A percentile compares a stretch with the other conserved stretches of the same genome.
phyloP scores from a whole-genome alignment of 2,797 vertebrate species.

The Trematomus bernacchii region DNA sequence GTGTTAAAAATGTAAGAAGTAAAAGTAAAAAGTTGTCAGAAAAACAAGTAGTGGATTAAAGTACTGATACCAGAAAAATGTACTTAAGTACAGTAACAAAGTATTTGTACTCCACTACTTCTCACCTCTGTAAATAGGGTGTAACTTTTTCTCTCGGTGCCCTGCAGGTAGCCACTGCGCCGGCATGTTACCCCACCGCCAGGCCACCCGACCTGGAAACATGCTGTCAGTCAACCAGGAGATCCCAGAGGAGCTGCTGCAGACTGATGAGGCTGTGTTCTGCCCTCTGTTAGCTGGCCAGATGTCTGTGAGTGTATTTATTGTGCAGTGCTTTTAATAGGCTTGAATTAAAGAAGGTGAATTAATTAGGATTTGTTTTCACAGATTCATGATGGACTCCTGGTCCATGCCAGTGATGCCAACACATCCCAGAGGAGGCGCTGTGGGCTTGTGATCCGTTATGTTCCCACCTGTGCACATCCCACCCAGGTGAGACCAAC shows the following conservation, averaged over 20 bases:
- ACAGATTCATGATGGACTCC: conserved; percentile 86
- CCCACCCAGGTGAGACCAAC: conserved; percentile 79
- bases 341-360: neutral
- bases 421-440: conserved; percentile 85
- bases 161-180: conserved; percentile 80
- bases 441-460: conserved; percentile 88
- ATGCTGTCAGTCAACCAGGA: conserved; percentile 88
- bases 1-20: too few relatives aligned
- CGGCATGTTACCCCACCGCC: conserved; percentile 82
- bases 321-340: neutral
- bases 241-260: conserved; percentile 84
- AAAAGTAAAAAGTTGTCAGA: too few relatives aligned
- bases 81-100: too few relatives aligned
- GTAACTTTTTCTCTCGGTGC: neutral
- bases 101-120: too few relatives aligned
- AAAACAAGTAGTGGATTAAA: too few relatives aligned
- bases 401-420: conserved; percentile 86
- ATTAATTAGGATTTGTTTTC: conserved; percentile 1
- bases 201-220: conserved; percentile 78
- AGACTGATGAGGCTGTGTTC: conserved; percentile 71
- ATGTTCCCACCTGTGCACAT: conserved; percentile 83
- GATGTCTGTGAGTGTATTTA: conserved; percentile 87
- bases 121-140: neutral
- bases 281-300: conserved; percentile 86
- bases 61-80: too few relatives aligned